These are phyloP conservation scores for Yponomeuta sedellus DNA, from an alignment of 2,888 invertebrate genomes.

Conservation along the genomic window DNA sequence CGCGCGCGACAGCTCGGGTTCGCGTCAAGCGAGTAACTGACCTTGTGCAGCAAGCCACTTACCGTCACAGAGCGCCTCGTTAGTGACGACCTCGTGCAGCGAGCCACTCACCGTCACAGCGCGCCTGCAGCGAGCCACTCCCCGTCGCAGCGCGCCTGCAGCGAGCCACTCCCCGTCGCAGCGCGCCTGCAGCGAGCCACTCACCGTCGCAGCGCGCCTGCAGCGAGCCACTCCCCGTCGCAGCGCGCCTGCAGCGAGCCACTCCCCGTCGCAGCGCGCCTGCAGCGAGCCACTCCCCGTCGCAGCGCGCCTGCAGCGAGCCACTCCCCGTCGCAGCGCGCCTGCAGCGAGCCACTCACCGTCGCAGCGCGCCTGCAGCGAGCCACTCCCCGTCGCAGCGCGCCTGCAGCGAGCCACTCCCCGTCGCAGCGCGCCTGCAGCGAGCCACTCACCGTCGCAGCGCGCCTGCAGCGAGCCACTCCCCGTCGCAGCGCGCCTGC, in stretches of 20 bases:
- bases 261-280: no score
- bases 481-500: slow-evolving; percentile 24
- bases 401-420: slow-evolving; percentile 12
- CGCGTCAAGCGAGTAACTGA: slow-evolving; percentile 60
- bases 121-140: no score
- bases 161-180: slow-evolving; percentile 42
- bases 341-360: slow-evolving; percentile 27
- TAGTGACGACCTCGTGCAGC: slow-evolving; percentile 57
- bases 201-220: slow-evolving; percentile 27
- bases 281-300: slow-evolving; percentile 28
- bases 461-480: slow-evolving; percentile 48
- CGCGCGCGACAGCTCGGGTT: no score
- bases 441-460: slow-evolving; percentile 42
- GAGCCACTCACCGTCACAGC: slow-evolving; percentile 28
- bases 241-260: no score
- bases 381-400: slow-evolving; percentile 26
- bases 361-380: slow-evolving; percentile 30
- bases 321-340: slow-evolving; percentile 10
- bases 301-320: slow-evolving; percentile 61
- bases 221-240: slow-evolving; percentile 49
- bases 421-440: slow-evolving; percentile 44
- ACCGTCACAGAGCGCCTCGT: slow-evolving; percentile 40
- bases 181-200: slow-evolving; percentile 43
- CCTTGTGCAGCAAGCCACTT: slow-evolving; percentile 56
- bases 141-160: no score